These are phyloP conservation scores for Malurus splendens DNA, from an alignment of 2,797 vertebrate genomes.

Conservation along the genomic window DNA sequence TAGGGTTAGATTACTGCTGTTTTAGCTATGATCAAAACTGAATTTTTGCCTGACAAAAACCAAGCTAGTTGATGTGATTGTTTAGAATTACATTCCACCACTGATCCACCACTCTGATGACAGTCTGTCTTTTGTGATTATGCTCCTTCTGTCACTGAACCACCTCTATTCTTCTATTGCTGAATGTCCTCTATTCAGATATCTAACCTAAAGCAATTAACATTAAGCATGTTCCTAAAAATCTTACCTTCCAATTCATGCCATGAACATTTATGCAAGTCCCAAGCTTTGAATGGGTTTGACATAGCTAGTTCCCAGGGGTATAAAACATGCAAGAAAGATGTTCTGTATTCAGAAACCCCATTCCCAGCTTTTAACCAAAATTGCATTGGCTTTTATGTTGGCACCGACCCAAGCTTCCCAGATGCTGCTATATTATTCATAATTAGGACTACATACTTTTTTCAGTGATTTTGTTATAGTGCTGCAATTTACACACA, in stretches of 20 bases:
- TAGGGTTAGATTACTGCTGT: background rate
- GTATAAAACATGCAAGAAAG: background rate
- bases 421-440: conserved; percentile 29
- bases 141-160: background rate
- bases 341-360: background rate
- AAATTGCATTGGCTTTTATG: background rate
- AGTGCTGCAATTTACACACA: background rate
- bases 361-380: background rate
- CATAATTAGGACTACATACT: background rate
- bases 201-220: background rate
- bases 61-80: background rate
- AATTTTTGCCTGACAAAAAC: background rate
- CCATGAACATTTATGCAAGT: background rate
- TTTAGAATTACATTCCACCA: background rate
- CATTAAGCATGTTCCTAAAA: background rate
- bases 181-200: background rate
- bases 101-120: background rate
- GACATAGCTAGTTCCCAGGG: background rate
- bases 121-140: background rate
- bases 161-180: background rate
- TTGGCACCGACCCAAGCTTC: background rate
- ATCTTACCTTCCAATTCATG: background rate
- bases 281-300: background rate
- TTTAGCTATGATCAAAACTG: background rate
- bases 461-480: background rate